Evolutionary conservation across 2,888 invertebrate genomes (phyloP).

Genomic region (Acleris sparsana): DNA sequence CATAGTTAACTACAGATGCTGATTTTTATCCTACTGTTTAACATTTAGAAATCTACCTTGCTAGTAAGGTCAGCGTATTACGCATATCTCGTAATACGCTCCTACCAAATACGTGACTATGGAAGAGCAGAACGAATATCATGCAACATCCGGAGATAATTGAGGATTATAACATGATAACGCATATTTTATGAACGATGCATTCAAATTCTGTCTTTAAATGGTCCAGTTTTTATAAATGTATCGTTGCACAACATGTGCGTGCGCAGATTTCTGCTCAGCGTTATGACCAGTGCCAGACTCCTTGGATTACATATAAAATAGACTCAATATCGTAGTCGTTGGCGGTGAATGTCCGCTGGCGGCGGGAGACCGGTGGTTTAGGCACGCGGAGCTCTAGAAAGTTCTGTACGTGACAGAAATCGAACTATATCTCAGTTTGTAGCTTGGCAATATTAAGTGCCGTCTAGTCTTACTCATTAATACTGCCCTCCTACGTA

Average conservation of each 20-base stretch:
- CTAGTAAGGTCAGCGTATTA: too few species aligned
- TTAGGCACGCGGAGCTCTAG: slow-evolving; percentile 51
- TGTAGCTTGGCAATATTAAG: not conserved
- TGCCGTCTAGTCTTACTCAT: too few species aligned
- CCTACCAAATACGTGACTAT: too few species aligned
- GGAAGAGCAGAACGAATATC: too few species aligned
- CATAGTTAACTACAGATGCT: too few species aligned
- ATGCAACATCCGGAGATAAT: not conserved
- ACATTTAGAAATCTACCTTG: too few species aligned
- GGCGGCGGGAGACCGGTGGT: slow-evolving; percentile 23
- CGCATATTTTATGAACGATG: slow-evolving; percentile 1
- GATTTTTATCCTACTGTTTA: too few species aligned
- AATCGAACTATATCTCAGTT: slow-evolving; percentile 44
- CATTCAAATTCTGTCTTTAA: slow-evolving; percentile 14
- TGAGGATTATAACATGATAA: not conserved
- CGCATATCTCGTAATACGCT: too few species aligned
- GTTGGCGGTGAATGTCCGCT: slow-evolving; percentile 5
- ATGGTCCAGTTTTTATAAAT: slow-evolving; percentile 24
- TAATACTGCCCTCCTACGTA: too few species aligned
- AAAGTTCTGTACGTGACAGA: slow-evolving; percentile 66
- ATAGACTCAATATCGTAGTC: too few species aligned
- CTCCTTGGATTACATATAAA: too few species aligned
- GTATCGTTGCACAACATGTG: slow-evolving; percentile 41
- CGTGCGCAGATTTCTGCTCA: slow-evolving; percentile 50
- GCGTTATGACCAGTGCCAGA: not conserved